Base-by-base conservation (phyloP, 2,888 invertebrate species). In the Synergus umbraculus region DNA sequence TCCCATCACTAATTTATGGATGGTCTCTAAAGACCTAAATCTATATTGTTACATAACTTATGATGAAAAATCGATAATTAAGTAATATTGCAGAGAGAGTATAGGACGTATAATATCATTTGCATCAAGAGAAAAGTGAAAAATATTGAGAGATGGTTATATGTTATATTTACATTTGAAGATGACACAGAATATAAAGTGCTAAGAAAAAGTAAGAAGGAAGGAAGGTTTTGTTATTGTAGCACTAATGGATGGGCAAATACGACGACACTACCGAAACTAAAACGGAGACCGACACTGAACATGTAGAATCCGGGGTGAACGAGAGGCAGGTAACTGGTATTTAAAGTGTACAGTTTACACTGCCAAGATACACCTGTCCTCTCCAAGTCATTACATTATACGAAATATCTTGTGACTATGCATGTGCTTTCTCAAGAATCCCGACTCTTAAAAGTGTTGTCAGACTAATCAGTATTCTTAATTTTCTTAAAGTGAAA, bases 201-300 rank as follows among this genome's bases (percentile, higher is more conserved):
- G 46, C 22, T 29, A 22, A 41, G 80, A 77, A 76, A 78, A 44
- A 49, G 83, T 73, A 77, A 78, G 73, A 76, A 78, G 78, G 80
- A 76, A 37, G 58, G 78, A 77, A 63, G 78, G 77, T 80, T 82
- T 88, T 89, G 89, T 89, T 89, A 89, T 89, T 89, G 89, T 89
- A 89, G 87, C 89, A 88, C 89, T 89, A 89, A 89, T 89, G 89
- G 89, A 89, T 89, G 86, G 85, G 88, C 88, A 89, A 89, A 89
- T 86, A 89, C 79, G 82, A 84, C 84, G 87, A 85, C 86, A 86
- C 87, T 87, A 86, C 87, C 83, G 86, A 85, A 87, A 87, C 85
- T 84, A 79, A 80, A 78, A 82, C 82, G 76, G 22, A 65, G 22
- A 43, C 49, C 63, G 49, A 73, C 78, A 54, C 54, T n/a, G 69